Evolutionary conservation across 1,140 invertebrate genomes (phyloP).

Genomic region (Drosophila watanabei): DNA sequence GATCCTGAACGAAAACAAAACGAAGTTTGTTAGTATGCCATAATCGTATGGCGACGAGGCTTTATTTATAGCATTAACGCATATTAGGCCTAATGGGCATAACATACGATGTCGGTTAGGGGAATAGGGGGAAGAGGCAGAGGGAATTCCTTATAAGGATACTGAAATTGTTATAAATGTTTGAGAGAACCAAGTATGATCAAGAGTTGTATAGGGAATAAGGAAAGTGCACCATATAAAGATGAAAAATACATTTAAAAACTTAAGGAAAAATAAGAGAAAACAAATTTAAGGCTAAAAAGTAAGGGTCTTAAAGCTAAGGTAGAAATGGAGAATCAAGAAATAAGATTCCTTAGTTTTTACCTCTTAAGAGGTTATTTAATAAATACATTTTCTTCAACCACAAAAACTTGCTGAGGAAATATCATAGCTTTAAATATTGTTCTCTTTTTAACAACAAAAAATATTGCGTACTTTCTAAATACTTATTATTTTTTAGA

Average conservation of each 20-base stretch:
- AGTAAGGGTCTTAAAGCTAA: not conserved
- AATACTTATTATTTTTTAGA: not conserved
- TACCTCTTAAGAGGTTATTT: not conserved
- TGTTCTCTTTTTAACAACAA: not conserved
- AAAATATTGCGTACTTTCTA: not conserved
- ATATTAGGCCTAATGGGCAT: constrained; percentile 81
- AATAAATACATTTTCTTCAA: not conserved
- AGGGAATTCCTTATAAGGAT: not conserved
- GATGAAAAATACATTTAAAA: not conserved
- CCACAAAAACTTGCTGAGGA: accelerated
- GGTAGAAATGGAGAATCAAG: too few species aligned
- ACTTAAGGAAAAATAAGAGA: not conserved
- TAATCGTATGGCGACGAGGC: constrained; percentile 77
- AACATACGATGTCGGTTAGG: constrained; percentile 60
- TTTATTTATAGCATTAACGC: constrained; percentile 83
- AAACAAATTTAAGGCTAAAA: not conserved
- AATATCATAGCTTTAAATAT: too few species aligned
- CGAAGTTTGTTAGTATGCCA: constrained; percentile 79
- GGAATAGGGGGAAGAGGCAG: not conserved
- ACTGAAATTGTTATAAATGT: constrained; percentile 66
- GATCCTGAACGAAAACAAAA: constrained; percentile 36
- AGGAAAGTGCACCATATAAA: not conserved
- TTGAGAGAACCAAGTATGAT: constrained; percentile 42
- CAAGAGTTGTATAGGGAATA: constrained; percentile 50
- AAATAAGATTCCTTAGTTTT: too few species aligned